These are phyloP conservation scores for Nezara viridula DNA, from an alignment of 2,888 invertebrate species.

Conservation along the genomic window DNA sequence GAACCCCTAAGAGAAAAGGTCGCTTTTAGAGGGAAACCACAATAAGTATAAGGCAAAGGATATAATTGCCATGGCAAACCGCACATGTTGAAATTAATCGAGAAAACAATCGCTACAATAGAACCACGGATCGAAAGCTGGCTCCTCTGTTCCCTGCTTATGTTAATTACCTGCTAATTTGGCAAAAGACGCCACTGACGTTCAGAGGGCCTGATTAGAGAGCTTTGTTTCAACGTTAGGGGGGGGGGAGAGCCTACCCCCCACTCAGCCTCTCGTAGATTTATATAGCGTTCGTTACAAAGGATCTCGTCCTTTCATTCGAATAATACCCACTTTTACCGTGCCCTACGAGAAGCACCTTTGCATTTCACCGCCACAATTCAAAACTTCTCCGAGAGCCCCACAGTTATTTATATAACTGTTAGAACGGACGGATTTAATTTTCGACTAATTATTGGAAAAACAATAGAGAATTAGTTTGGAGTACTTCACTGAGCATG, in stretches of 20 bases:
- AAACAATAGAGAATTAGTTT: not conserved
- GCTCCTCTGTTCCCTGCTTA: not conserved
- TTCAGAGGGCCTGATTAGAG: not conserved
- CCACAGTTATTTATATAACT: not conserved
- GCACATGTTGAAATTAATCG: not conserved
- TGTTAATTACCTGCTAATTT: conserved; percentile 18
- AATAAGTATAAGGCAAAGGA: not conserved
- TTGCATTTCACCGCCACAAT: too few relatives aligned
- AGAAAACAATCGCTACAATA: not conserved
- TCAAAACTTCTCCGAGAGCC: too few relatives aligned
- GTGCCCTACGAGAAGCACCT: not conserved
- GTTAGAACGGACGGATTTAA: not conserved
- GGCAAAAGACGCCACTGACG: conserved; percentile 1
- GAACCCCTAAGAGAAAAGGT: not conserved
- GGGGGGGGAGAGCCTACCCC: too few relatives aligned
- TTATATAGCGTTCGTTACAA: conserved; percentile 39
- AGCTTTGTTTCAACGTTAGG: not conserved
- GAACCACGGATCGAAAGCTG: not conserved
- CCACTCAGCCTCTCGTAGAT: not conserved
- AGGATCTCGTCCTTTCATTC: conserved; percentile 1
- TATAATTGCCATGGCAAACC: not conserved
- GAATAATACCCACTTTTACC: conserved; percentile 9
- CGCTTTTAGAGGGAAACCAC: not conserved
- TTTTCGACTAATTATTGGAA: not conserved
- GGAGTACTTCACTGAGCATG: not conserved